These are phyloP conservation scores for Auanema sp. DNA, from an alignment of 2,888 invertebrate species.

Conservation along the genomic window DNA sequence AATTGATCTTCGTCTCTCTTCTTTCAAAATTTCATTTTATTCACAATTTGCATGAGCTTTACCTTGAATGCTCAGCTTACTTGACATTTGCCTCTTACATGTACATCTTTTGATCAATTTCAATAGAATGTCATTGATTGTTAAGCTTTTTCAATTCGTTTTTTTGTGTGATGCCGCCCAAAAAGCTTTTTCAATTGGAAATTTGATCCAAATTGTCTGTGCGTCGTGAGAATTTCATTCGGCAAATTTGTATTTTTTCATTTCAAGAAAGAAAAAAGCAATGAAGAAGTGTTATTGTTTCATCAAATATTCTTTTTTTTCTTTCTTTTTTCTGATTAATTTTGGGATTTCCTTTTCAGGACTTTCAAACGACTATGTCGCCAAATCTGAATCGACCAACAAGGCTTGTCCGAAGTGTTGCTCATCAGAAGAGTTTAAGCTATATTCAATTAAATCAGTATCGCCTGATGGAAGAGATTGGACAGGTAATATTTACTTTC, in stretches of 20 bases:
- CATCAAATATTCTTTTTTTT: neutral
- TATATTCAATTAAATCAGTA: conserved; percentile 62
- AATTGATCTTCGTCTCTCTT: no score
- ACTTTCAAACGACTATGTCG: conserved; percentile 29
- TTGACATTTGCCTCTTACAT: no score
- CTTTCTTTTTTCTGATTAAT: neutral
- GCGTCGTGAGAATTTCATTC: neutral
- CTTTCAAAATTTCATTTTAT: no score
- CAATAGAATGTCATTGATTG: neutral
- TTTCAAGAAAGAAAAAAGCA: neutral
- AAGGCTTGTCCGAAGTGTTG: conserved; percentile 35
- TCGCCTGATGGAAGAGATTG: conserved; percentile 61
- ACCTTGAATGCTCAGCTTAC: no score
- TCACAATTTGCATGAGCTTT: no score
- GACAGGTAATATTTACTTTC: conserved; percentile 43
- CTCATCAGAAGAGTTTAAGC: conserved; percentile 50
- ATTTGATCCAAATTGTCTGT: neutral
- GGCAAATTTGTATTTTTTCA: neutral
- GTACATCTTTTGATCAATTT: neutral
- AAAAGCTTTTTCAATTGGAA: neutral
- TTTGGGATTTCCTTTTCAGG: neutral
- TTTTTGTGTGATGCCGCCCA: neutral
- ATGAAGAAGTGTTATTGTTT: conserved; percentile 1
- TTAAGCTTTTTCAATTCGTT: no score
- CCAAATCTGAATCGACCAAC: conserved; percentile 42